These are phyloP conservation scores for Graphium colonna DNA, from an alignment of 2,888 invertebrate genomes.

Conservation along the genomic window DNA sequence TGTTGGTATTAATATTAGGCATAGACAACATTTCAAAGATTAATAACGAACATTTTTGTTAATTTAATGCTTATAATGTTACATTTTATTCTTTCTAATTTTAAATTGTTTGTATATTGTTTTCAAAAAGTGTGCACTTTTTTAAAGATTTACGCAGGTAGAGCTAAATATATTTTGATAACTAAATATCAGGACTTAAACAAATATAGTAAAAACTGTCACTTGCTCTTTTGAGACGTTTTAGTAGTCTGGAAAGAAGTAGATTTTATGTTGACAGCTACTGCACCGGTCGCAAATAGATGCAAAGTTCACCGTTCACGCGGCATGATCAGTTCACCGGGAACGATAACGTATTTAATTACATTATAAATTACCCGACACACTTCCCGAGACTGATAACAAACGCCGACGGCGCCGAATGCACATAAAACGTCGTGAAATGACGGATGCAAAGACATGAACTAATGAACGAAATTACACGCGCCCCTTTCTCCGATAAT, in stretches of 20 bases:
- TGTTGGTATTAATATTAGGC: too few species aligned
- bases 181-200: too few species aligned
- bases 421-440: slow-evolving; percentile 48
- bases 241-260: neutral
- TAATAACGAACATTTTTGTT: too few species aligned
- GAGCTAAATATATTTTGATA: neutral
- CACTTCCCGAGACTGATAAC: slow-evolving; percentile 68
- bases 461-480: slow-evolving; percentile 3
- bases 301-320: slow-evolving; percentile 60
- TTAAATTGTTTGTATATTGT: too few species aligned
- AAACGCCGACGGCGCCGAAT: slow-evolving; percentile 51
- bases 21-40: too few species aligned
- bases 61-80: too few species aligned
- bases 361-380: slow-evolving; percentile 73
- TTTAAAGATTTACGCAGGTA: neutral
- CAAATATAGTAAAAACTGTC: neutral
- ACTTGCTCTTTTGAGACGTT: neutral
- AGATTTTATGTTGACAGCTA: slow-evolving; percentile 29
- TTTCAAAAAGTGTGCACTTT: too few species aligned
- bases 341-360: slow-evolving; percentile 71
- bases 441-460: slow-evolving; percentile 46
- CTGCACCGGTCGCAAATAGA: slow-evolving; percentile 39
- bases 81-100: too few species aligned
- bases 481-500: slow-evolving; percentile 11
- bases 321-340: slow-evolving; percentile 45